phyloP scores from a whole-genome alignment of 2,888 invertebrate species.

The Sialis fuliginosa region DNA sequence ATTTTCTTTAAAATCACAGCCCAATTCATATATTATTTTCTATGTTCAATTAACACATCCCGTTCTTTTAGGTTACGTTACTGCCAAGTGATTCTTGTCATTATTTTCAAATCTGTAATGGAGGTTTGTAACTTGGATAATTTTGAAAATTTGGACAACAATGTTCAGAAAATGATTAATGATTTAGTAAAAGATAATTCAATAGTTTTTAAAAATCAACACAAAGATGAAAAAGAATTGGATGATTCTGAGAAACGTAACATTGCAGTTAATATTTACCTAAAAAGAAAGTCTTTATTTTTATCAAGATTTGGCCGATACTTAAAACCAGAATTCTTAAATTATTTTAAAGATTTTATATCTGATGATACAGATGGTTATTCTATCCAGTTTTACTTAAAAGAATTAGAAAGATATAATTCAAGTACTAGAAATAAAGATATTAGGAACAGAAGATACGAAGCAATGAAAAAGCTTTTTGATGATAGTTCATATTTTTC shows the following conservation, averaged over 20 bases:
- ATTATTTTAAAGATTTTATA: conserved; percentile 38
- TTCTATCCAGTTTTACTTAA: conserved; percentile 44
- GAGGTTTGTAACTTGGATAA: background rate
- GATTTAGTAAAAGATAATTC: no score
- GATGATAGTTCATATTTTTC: conserved; percentile 62
- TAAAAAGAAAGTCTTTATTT: conserved; percentile 50
- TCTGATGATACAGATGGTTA: conserved; percentile 25
- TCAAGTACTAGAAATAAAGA: conserved; percentile 32
- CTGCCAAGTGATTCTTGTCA: no score
- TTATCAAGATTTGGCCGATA: conserved; percentile 59
- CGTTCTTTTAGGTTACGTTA: no score
- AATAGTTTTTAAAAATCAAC: conserved; percentile 56
- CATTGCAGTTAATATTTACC: conserved; percentile 45
- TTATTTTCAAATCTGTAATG: background rate
- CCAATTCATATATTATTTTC: no score
- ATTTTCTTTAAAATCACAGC: no score
- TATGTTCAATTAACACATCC: no score
- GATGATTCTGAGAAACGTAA: conserved; percentile 46
- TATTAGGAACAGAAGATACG: conserved; percentile 64
- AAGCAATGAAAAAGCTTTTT: conserved; percentile 58
- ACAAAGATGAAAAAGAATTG: conserved; percentile 59
- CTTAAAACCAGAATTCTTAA: conserved; percentile 47
- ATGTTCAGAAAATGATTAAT: no score
- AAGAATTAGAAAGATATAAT: conserved; percentile 37
- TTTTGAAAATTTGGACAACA: no score